Evolutionary conservation across 2,888 invertebrate genomes (phyloP).

Genomic region (Brachypalpus laphriformis): DNA sequence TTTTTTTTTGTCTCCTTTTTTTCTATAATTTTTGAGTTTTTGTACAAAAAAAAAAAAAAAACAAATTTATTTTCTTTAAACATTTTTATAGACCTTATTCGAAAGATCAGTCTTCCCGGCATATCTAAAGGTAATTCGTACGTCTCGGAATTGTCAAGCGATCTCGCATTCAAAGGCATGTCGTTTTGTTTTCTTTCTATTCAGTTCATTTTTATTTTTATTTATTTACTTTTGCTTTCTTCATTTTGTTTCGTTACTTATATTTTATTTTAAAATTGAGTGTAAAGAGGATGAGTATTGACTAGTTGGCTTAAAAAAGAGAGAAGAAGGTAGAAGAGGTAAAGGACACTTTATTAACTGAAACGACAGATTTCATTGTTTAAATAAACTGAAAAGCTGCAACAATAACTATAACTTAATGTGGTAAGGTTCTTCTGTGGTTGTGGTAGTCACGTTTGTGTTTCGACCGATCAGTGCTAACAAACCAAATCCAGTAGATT

Average conservation of each 20-base stretch:
- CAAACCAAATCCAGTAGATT: too few relatives aligned
- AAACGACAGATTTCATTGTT: too few relatives aligned
- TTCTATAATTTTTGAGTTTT: constrained; percentile 64
- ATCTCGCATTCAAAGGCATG: constrained; percentile 49
- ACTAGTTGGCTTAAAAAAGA: too few relatives aligned
- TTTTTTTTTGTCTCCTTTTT: constrained; percentile 13
- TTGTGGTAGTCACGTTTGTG: too few relatives aligned
- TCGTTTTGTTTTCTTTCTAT: constrained; percentile 53
- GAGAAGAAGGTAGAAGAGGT: too few relatives aligned
- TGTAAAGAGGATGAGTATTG: too few relatives aligned
- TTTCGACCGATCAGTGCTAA: too few relatives aligned
- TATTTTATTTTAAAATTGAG: neutral
- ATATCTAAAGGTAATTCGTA: constrained; percentile 80
- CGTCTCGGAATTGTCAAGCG: constrained; percentile 62
- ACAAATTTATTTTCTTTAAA: constrained; percentile 76
- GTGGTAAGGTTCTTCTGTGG: too few relatives aligned
- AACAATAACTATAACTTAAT: too few relatives aligned
- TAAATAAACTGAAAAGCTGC: too few relatives aligned
- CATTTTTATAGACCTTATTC: constrained; percentile 82
- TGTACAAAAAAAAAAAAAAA: constrained; percentile 47
- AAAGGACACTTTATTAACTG: too few relatives aligned
- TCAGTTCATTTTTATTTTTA: constrained; percentile 34
- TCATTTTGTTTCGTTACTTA: constrained; percentile 27
- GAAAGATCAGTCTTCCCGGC: constrained; percentile 82
- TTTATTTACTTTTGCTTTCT: constrained; percentile 54